phyloP scores from a whole-genome alignment of 1,140 invertebrate genomes.

The Rhyzopertha dominica region DNA sequence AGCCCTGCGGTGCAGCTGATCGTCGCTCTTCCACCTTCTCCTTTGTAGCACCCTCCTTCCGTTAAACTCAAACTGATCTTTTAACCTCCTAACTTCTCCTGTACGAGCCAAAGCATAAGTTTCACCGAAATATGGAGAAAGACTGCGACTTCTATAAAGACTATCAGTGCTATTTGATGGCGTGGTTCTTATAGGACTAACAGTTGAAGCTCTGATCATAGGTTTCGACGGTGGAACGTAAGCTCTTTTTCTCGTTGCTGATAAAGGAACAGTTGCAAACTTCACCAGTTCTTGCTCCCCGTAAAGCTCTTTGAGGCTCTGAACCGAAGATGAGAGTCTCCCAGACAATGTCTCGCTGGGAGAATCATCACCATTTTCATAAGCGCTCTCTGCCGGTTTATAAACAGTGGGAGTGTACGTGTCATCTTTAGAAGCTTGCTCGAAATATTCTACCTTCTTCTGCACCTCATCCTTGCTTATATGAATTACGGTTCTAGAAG shows the following conservation, averaged over 20 bases:
- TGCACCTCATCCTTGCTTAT: slow-evolving; percentile 54
- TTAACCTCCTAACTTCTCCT: slow-evolving; percentile 69
- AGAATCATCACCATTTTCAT: slow-evolving; percentile 43
- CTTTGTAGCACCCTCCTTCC: slow-evolving; percentile 41
- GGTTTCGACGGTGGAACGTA: slow-evolving; percentile 28
- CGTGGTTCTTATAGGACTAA: slow-evolving; percentile 27
- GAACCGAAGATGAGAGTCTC: slow-evolving; percentile 50
- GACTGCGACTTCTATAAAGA: slow-evolving; percentile 57
- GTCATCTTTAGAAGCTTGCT: slow-evolving; percentile 54
- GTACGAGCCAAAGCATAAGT: slow-evolving; percentile 64
- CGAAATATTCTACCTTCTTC: slow-evolving; percentile 74
- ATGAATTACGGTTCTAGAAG: slow-evolving; percentile 60
- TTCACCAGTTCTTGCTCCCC: slow-evolving; percentile 57
- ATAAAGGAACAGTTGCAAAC: slow-evolving; percentile 40
- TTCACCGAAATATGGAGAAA: slow-evolving; percentile 65
- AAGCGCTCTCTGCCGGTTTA: slow-evolving; percentile 52
- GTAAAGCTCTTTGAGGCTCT: slow-evolving; percentile 72
- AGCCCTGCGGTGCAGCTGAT: slow-evolving; percentile 60
- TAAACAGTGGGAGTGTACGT: slow-evolving; percentile 49
- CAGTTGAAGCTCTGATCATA: slow-evolving; percentile 30
- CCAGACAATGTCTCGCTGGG: slow-evolving; percentile 8
- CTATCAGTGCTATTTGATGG: slow-evolving; percentile 57
- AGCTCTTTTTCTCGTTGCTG: slow-evolving; percentile 31
- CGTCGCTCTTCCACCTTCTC: slow-evolving; percentile 68
- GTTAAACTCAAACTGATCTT: slow-evolving; percentile 64